Evolutionary conservation across 2,888 invertebrate genomes (phyloP).

Genomic region (Trachelus iudaicus): DNA sequence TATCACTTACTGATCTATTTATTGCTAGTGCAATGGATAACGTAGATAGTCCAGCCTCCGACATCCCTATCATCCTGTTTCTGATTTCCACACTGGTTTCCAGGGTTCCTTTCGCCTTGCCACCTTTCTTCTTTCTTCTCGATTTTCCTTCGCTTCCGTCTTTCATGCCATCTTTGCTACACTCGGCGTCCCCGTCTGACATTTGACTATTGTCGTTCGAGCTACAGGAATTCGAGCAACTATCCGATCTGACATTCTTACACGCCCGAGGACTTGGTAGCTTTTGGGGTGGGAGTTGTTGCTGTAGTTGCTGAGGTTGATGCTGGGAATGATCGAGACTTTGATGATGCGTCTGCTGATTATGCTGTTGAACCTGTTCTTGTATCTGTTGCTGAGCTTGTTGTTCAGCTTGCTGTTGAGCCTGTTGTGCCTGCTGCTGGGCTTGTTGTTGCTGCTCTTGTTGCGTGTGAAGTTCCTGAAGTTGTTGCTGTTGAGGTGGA

Average conservation of each 20-base stretch:
- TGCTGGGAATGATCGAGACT: conserved; percentile 40
- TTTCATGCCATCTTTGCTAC: conserved; percentile 18
- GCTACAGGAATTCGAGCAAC: conserved; percentile 38
- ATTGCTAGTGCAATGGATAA: conserved; percentile 62
- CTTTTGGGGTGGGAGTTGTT: conserved; percentile 23
- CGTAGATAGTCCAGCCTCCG: conserved; percentile 61
- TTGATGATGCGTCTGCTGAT: conserved; percentile 34
- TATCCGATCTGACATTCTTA: conserved; percentile 35
- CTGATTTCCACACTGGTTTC: conserved; percentile 63
- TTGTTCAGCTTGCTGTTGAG: conserved; percentile 26
- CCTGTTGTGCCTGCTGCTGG: conserved; percentile 20
- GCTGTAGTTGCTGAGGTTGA: conserved; percentile 33
- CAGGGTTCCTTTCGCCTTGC: conserved; percentile 61
- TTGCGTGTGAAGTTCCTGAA: conserved; percentile 49
- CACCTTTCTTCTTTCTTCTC: conserved; percentile 57
- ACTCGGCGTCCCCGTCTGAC: conserved; percentile 37
- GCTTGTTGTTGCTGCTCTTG: conserved; percentile 36
- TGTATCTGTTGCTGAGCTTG: conserved; percentile 39
- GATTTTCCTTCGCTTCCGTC: conserved; percentile 9
- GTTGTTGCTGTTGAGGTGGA: conserved; percentile 41
- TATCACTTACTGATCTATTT: conserved; percentile 55
- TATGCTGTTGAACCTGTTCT: conserved; percentile 29
- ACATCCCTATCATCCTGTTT: conserved; percentile 64
- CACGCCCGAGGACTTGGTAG: conserved; percentile 18
- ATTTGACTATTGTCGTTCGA: conserved; percentile 47